Evolutionary conservation across 1,140 invertebrate species (phyloP).

Genomic region (Micrasema minimum): DNA sequence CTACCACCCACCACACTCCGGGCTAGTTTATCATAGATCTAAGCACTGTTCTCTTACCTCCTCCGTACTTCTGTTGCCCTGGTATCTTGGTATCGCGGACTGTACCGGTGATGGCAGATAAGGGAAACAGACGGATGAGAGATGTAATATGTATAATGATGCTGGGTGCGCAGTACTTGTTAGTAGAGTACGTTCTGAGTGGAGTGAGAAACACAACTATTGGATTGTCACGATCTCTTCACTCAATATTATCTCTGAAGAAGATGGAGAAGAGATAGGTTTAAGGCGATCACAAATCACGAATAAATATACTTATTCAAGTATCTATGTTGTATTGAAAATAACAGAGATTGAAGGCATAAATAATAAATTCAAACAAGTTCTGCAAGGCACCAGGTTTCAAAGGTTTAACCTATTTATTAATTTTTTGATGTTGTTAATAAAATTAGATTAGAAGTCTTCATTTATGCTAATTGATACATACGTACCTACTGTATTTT

Average conservation of each 20-base stretch:
- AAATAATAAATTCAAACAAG: too few species aligned
- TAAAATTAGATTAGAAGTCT: too few species aligned
- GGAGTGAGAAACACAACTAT: neutral
- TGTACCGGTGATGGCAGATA: conserved; percentile 13
- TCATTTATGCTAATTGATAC: too few species aligned
- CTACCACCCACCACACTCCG: conserved; percentile 18
- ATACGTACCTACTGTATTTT: too few species aligned
- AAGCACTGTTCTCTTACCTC: neutral
- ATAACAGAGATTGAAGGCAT: too few species aligned
- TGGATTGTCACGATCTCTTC: neutral
- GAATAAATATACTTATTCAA: neutral
- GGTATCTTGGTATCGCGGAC: conserved; percentile 11
- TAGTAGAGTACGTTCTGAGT: too few species aligned
- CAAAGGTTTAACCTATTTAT: too few species aligned
- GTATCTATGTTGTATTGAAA: neutral
- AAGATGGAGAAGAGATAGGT: too few species aligned
- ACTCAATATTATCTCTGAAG: neutral
- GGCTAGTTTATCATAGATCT: conserved; percentile 21
- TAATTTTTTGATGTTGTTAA: too few species aligned
- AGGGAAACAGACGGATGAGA: conserved; percentile 14
- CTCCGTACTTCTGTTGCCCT: conserved; percentile 1
- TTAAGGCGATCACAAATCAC: too few species aligned
- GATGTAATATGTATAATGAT: conserved; percentile 26
- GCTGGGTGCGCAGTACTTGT: neutral
- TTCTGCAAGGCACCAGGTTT: too few species aligned